Evolutionary conservation across 1,140 invertebrate genomes (phyloP).

Genomic region (Bombus superbus): DNA sequence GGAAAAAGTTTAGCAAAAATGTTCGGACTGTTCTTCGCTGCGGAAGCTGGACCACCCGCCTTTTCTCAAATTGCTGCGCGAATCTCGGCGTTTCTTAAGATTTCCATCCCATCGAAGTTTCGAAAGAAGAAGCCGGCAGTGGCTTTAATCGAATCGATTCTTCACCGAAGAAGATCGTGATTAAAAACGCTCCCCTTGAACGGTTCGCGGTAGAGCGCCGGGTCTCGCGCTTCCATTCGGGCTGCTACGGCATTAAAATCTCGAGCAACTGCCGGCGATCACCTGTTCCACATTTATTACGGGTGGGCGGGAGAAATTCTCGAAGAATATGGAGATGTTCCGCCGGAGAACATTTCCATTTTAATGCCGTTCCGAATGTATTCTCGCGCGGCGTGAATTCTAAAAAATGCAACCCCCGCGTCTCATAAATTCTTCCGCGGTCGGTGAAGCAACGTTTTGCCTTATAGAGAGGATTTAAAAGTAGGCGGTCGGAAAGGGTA

Average conservation of each 20-base stretch:
- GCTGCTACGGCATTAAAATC: constrained; percentile 18
- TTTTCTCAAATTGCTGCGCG: constrained; percentile 2
- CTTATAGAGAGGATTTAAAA: background rate
- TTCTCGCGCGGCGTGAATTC: background rate
- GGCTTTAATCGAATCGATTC: background rate
- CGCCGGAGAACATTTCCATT: constrained; percentile 36
- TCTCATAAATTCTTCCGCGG: constrained; percentile 13
- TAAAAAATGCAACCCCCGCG: constrained; percentile 23
- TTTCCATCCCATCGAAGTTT: background rate
- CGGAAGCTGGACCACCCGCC: background rate
- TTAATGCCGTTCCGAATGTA: constrained; percentile 40
- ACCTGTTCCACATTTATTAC: constrained; percentile 43
- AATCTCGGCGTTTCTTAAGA: background rate
- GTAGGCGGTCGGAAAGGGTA: background rate
- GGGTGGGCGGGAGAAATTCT: background rate
- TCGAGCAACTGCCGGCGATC: constrained; percentile 26
- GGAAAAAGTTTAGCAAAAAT: background rate
- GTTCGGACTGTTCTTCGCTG: constrained; percentile 10
- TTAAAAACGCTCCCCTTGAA: constrained; percentile 4
- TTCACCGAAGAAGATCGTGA: background rate
- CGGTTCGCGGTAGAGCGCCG: background rate
- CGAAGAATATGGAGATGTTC: constrained; percentile 45
- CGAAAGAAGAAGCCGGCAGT: background rate
- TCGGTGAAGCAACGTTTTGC: background rate
- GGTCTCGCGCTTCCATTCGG: background rate